Base-by-base conservation (phyloP, 2,113 vertebrate genomes). In the Anolis sagrei region DNA sequence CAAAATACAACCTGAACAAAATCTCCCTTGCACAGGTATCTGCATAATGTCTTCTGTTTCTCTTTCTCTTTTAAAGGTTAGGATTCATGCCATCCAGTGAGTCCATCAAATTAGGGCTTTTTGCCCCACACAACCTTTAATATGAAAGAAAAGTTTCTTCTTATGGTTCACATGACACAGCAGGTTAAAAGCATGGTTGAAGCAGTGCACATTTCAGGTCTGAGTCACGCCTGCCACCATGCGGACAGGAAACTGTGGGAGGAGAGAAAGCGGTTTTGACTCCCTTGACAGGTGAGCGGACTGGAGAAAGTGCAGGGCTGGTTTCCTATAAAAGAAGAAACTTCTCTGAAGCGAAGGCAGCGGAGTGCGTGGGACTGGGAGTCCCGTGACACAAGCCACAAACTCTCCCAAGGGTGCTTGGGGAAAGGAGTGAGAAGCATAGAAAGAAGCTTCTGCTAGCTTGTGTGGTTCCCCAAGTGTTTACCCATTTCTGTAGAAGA, bases 201-300 rank as follows among this genome's bases (percentile, higher is more conserved):
- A 66, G 32, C 70, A 62, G 29, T 36, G 70, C 78, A 81, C 58
- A 80, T 86, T 86, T 86, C 58, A 74, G 69, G 49, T 51, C 29
- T 86, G 84, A 86, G 77, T 86, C 84, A 86, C 64, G 70, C 69
- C 78, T 81, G 70, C 78, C 70, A 51, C 39, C 23, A 13, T 81
- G 39, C 1, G 84, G 78, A 81, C 78, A 86, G 78, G 84, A 86
- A 86, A 44, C 70, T 74, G 84, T 80, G 70, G 84, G 84, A 86
- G 78, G 70, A 49, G 78, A 80, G 84, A 81, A 86, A 86, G 84
- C 58, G n/a, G 32, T 79, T 78, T 75, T 75, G 29, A 80, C 77
- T 86, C 54, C 78, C n/a, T 80, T 36, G 25, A 64, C 70, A 81
- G 78, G 84, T 80, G 39, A 86, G 61, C 7, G 7, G 58, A 51